Evolutionary conservation across 1,140 invertebrate species (phyloP), one percentile per base, ranked within the genome.

Genomic region (Ceratina japonica): DNA sequence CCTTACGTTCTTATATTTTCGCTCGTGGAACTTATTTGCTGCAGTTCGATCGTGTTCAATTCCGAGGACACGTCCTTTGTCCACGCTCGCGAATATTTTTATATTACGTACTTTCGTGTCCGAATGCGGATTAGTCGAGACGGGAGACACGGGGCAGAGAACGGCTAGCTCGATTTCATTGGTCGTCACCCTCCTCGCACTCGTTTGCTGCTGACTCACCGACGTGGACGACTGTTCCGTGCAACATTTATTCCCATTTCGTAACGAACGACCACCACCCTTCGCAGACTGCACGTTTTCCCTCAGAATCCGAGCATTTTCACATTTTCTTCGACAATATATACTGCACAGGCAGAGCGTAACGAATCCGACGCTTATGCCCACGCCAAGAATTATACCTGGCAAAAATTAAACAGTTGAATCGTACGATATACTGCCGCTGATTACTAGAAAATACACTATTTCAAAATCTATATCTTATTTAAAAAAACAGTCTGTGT

Each of bases 101-200:
- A n/a, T n/a, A n/a, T n/a, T n/a, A n/a, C n/a, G n/a, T 86, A 91
- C 90, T 80, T 91, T 91, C 0, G 89, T 84, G 79, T 92, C 91
- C 1, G 82, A 73, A 44, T 91, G 86, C 31, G 90, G 88, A 88
- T 89, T 90, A 0, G 84, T 88, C n/a, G 85, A 77, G 10, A 88
- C 80, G 8, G 91, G 89, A 16, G 90, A 90, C 15, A 88, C 84
- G 1, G 92, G 90, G 82, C 89, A 92, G 37, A 92, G 86, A 16
- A 90, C 87, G 16, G 91, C 85, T 49, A 92, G 78, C 82, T 92
- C 91, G 56, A 92, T 91, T 65, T 92, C 91, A 74, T 91, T 92
- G 31, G 80, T 83, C 15, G 81, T 74, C n/a, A n/a, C n/a, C n/a
- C n/a, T n/a, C 37, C 84, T 86, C 16, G 59, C 69, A 61, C 82